Percentiles rank a stretch among this genome's conserved stretches.
phyloP scores from a whole-genome alignment of 2,797 vertebrate species.

The Liasis olivaceus region DNA sequence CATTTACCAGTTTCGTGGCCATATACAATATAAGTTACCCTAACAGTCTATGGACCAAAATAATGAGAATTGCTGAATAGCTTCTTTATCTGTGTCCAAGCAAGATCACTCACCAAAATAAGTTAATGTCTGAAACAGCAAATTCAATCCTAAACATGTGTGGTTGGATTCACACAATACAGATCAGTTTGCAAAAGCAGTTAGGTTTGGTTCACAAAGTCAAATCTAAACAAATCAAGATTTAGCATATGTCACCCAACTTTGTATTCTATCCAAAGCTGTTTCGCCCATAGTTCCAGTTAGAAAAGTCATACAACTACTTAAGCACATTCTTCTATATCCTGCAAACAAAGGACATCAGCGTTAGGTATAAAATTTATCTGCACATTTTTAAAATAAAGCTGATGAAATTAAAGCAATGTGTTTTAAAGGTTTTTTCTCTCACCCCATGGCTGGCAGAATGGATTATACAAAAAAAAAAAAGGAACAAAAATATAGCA shows the following conservation, averaged over 20 bases:
- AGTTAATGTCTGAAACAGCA: neutral
- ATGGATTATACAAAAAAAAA: neutral
- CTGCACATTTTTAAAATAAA: neutral
- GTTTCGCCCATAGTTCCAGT: neutral
- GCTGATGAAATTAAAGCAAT: neutral
- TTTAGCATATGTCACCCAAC: neutral
- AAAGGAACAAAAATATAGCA: neutral
- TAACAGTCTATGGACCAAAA: neutral
- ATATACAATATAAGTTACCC: neutral
- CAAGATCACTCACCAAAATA: neutral
- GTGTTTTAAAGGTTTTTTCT: neutral
- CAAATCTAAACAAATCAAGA: neutral
- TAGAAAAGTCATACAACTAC: neutral
- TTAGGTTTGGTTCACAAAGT: neutral
- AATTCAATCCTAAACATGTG: neutral
- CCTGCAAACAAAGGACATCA: neutral
- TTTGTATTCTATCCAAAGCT: too few relatives aligned
- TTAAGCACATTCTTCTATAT: neutral
- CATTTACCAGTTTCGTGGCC: neutral
- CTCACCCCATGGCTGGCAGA: neutral
- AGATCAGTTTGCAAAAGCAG: too few relatives aligned
- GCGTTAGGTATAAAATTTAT: neutral
- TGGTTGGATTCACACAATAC: neutral
- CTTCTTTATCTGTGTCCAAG: neutral
- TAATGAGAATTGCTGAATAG: neutral